phyloP scores from a whole-genome alignment of 2,113 vertebrate genomes.

The Ginglymostoma cirratum region DNA sequence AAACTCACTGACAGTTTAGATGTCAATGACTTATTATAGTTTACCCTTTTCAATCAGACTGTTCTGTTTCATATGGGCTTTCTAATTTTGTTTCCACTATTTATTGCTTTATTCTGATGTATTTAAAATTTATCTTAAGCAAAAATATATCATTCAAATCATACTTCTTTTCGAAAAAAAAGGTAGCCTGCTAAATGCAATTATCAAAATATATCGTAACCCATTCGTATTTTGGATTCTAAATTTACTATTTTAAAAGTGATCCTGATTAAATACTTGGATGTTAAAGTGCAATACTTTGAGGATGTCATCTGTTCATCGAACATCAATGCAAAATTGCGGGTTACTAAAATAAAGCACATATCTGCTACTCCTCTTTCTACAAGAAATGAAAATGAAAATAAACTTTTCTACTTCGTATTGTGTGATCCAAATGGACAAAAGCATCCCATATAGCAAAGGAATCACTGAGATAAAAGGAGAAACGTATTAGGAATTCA shows the following conservation, averaged over 20 bases:
- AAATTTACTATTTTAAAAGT: background rate
- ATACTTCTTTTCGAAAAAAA: background rate
- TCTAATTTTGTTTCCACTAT: constrained; percentile 1
- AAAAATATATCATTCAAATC: constrained; percentile 14
- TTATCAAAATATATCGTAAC: constrained; percentile 19
- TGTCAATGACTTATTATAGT: background rate
- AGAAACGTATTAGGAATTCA: background rate
- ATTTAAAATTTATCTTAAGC: background rate
- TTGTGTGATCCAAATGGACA: background rate
- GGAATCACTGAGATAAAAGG: background rate
- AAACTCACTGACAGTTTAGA: background rate
- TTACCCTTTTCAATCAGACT: constrained; percentile 3
- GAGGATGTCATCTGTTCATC: background rate
- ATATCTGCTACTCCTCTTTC: background rate
- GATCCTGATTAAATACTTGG: constrained; percentile 30
- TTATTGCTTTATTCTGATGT: constrained; percentile 12
- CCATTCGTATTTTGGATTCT: background rate
- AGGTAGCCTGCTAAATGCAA: background rate
- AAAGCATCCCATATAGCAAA: background rate
- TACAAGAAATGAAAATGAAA: background rate
- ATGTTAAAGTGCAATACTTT: constrained; percentile 27
- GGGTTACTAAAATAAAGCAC: background rate
- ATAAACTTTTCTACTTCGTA: background rate
- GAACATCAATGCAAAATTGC: background rate
- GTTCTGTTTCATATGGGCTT: background rate